Evolutionary conservation across 1,140 invertebrate species (phyloP).

Genomic region (Drosophila yakuba): DNA sequence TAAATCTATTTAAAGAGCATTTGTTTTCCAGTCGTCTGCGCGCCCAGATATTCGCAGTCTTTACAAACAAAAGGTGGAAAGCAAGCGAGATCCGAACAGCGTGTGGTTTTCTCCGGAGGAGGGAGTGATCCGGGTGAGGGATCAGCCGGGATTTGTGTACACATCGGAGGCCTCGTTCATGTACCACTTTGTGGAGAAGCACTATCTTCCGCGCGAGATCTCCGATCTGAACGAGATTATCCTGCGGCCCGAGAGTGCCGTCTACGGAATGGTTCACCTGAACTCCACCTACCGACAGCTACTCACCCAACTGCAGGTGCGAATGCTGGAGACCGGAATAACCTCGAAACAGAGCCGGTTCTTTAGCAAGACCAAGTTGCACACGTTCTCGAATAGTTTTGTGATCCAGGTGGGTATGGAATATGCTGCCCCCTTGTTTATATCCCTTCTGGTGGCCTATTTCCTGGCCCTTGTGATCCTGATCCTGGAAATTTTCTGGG

Average conservation of each 20-base stretch:
- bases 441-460: slow-evolving; percentile 55
- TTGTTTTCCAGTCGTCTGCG: slow-evolving; percentile 43
- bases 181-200: slow-evolving; percentile 67
- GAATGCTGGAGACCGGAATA: slow-evolving; percentile 72
- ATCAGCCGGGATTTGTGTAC: slow-evolving; percentile 75
- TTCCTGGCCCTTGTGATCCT: slow-evolving; percentile 52
- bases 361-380: slow-evolving; percentile 63
- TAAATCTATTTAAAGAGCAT: too few species aligned
- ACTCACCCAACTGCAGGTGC: slow-evolving; percentile 46
- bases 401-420: slow-evolving; percentile 81
- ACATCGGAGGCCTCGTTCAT: slow-evolving; percentile 67
- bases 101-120: slow-evolving; percentile 61
- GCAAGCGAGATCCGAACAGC: slow-evolving; percentile 39
- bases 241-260: slow-evolving; percentile 58
- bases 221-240: slow-evolving; percentile 77
- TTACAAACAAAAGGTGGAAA: slow-evolving; percentile 63
- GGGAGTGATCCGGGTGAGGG: slow-evolving; percentile 62
- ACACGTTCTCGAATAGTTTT: slow-evolving; percentile 71
- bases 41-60: slow-evolving; percentile 64
- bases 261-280: slow-evolving; percentile 55
- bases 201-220: slow-evolving; percentile 72
- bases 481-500: slow-evolving; percentile 55
- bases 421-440: slow-evolving; percentile 74
- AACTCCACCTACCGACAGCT: slow-evolving; percentile 74
- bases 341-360: slow-evolving; percentile 53